A percentile compares a stretch with the other conserved stretches of the same genome.
Conservation (phyloP, 2,797 vertebrate species). For the Channa striata region DNA sequence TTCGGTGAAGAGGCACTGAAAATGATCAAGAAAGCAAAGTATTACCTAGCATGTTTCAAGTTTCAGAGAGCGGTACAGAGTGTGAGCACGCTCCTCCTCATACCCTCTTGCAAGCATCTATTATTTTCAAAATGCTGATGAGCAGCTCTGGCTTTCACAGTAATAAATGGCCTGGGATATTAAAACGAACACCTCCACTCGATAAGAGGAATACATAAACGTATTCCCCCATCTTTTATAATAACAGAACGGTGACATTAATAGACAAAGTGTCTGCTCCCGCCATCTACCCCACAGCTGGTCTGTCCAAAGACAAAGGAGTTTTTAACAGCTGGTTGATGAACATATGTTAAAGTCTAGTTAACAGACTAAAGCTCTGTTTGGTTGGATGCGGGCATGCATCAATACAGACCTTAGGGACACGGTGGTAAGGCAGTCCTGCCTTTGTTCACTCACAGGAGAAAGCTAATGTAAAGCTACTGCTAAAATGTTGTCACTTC, state of each 20-base stretch:
- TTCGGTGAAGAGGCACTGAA: conserved; percentile 14
- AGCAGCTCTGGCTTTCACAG: conserved; percentile 50
- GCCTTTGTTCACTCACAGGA: not conserved
- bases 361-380: not conserved
- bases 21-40: conserved; percentile 33
- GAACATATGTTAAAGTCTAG: not conserved
- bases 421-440: not conserved
- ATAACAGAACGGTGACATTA: conserved; percentile 60
- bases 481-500: not conserved
- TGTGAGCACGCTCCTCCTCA: conserved; percentile 37
- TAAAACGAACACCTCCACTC: conserved; percentile 74
- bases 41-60: conserved; percentile 20
- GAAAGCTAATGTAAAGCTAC: not conserved
- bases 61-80: conserved; percentile 20
- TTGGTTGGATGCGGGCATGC: not conserved
- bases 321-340: not conserved
- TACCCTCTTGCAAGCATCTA: conserved; percentile 50
- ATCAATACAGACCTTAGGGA: too few species aligned
- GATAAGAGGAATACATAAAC: conserved; percentile 73
- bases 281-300: not conserved
- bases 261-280: conserved; percentile 50
- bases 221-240: conserved; percentile 51
- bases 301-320: too few species aligned
- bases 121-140: conserved; percentile 74
- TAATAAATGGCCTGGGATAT: conserved; percentile 76